Evolutionary conservation across 2,888 invertebrate genomes (phyloP), one percentile per base, ranked within the genome.

Genomic region (Mesochorus sp.): DNA sequence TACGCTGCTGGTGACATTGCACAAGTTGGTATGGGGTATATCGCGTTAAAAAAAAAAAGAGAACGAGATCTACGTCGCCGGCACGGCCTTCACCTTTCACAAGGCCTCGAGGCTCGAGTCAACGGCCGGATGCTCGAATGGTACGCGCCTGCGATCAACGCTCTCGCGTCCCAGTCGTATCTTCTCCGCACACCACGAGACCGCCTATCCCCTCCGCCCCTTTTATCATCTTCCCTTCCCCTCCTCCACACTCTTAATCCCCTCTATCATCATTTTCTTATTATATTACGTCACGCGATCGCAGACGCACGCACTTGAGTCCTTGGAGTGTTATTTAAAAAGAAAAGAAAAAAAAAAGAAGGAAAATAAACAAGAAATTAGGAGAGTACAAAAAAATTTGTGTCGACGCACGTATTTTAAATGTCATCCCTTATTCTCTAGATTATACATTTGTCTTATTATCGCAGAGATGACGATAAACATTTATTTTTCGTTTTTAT

Each of bases 11-110:
- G 61, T 72, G 76, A 76, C 72, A 67, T 61, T 66, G 34, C n/a
- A n/a, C 42, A 14, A 51, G 10, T 37, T 34, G 42, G 14, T 26
- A 26, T 10, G 5, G 31, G 28, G 21, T 57, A 34, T 49, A 12
- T 8, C 19, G 57, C 12, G 42, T n/a, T n/a, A n/a, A n/a, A n/a
- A n/a, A n/a, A n/a, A n/a, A n/a, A n/a, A n/a, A n/a, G 26, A 10
- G 3, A 24, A 12, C 19, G 24, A 26, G n/a, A 12, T n/a, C 14
- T 10, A 57, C 39, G 31, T 14, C 39, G 47, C 55, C 24, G 26
- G 10, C 34, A 66, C 81, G 81, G 71, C 83, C 84, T 84, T 84
- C 82, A 84, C 83, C 83, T 84, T 84, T 82, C 73, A 72, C 80
- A 80, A 82, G 83, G 79, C 76, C 80, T 79, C 81, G 71, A 61